Evolutionary conservation across 2,113 vertebrate species (phyloP).

Genomic region (Chloropsis hardwickii): DNA sequence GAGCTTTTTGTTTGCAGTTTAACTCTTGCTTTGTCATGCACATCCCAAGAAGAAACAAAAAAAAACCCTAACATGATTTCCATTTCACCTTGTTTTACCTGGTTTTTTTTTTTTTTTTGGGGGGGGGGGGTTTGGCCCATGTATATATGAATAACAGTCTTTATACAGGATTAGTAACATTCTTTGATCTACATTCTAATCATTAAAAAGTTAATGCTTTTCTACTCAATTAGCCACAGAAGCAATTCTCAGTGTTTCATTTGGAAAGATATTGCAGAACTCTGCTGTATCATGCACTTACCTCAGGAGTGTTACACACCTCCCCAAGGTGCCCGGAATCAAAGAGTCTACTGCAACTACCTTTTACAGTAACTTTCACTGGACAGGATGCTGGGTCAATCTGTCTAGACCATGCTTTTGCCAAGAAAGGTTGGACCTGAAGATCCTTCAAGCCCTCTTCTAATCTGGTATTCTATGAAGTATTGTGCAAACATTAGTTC

Average conservation of each 20-base stretch:
- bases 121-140: not conserved
- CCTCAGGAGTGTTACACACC: not conserved
- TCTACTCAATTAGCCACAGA: not conserved
- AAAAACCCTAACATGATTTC: not conserved
- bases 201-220: not conserved
- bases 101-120: not conserved
- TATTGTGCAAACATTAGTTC: not conserved
- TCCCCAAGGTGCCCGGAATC: not conserved
- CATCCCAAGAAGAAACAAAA: not conserved
- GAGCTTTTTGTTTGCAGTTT: not conserved
- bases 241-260: not conserved
- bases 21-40: not conserved
- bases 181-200: not conserved
- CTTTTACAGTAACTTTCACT: not conserved
- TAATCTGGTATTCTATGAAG: not conserved
- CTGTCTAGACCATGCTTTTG: not conserved
- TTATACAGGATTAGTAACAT: not conserved
- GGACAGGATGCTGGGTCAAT: not conserved
- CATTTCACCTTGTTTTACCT: not conserved
- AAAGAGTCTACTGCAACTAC: not conserved
- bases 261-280: not conserved
- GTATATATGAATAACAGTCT: not conserved
- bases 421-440: not conserved
- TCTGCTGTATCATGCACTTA: not conserved
- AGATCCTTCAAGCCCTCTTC: not conserved